A percentile compares a stretch with the other conserved stretches of the same genome.
Evolutionary conservation across 2,113 vertebrate species (phyloP).

Genomic region (Hypanus sabinus): DNA sequence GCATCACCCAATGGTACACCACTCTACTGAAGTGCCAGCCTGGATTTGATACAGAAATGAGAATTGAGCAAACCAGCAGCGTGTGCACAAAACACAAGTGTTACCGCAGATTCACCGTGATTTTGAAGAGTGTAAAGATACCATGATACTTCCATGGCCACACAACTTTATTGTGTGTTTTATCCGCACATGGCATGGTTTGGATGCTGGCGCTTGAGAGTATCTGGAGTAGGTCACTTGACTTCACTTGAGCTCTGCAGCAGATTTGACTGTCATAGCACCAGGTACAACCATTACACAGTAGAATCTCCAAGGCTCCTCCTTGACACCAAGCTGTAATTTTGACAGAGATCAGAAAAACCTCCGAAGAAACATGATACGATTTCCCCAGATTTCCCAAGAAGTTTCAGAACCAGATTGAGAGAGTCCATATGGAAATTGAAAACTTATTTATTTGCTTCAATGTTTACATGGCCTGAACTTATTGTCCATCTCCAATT

Average conservation of each 20-base stretch:
- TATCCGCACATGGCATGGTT: background rate
- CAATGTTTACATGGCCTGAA: too few species aligned
- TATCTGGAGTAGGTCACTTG: background rate
- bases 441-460: too few species aligned
- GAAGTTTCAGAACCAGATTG: background rate
- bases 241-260: background rate
- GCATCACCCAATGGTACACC: background rate
- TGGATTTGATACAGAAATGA: background rate
- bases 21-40: background rate
- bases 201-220: background rate
- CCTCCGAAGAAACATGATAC: background rate
- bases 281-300: background rate
- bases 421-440: background rate
- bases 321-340: background rate
- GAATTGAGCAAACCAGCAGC: background rate
- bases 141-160: too few species aligned
- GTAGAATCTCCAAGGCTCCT: background rate
- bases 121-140: background rate
- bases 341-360: background rate
- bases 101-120: background rate
- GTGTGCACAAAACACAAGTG: too few species aligned
- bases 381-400: background rate
- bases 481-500: too few species aligned
- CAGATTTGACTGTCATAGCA: background rate
- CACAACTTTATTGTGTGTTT: background rate